Evolutionary conservation across 2,888 invertebrate genomes (phyloP).

Genomic region (Neoaliturus tenellus): DNA sequence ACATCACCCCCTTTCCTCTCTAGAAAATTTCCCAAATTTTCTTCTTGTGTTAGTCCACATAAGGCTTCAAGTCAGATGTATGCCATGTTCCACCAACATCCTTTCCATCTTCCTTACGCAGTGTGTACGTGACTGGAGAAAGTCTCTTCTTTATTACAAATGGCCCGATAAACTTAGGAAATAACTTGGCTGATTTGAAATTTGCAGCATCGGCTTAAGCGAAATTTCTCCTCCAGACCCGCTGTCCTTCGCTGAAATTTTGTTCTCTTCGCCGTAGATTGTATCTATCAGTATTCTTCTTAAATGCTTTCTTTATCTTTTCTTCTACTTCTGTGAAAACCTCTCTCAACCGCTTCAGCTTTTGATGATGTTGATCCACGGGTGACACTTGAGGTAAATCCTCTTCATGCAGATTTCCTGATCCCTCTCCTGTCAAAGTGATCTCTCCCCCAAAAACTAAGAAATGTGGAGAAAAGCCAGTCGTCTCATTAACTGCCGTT

Average conservation of each 20-base stretch:
- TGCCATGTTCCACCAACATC: conserved; percentile 58
- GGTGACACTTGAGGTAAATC: not conserved
- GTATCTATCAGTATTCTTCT: conserved; percentile 12
- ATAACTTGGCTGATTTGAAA: conserved; percentile 59
- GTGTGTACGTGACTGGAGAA: conserved; percentile 61
- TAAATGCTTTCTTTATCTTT: not conserved
- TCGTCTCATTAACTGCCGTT: conserved; percentile 62
- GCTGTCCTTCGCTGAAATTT: not conserved
- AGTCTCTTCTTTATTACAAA: conserved; percentile 49
- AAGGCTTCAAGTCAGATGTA: conserved; percentile 56
- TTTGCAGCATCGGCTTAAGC: conserved; percentile 56
- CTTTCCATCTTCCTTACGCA: conserved; percentile 36
- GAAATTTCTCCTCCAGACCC: conserved; percentile 36
- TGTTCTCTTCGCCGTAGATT: conserved; percentile 54
- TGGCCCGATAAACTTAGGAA: conserved; percentile 60
- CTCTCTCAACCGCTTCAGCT: not conserved
- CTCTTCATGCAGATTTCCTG: not conserved
- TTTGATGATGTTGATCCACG: not conserved
- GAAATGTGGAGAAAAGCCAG: conserved; percentile 65
- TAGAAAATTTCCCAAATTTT: conserved; percentile 41
- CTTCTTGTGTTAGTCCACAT: not conserved
- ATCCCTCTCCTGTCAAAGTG: not conserved
- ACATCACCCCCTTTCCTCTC: not conserved
- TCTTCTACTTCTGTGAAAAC: not conserved
- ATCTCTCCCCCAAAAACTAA: conserved; percentile 43